Percentiles rank a stretch among this genome's conserved stretches.
These are phyloP conservation scores for Lytechinus variegatus DNA, from an alignment of 35 echinoderm and acorn worm species.

Conservation along the genomic window DNA sequence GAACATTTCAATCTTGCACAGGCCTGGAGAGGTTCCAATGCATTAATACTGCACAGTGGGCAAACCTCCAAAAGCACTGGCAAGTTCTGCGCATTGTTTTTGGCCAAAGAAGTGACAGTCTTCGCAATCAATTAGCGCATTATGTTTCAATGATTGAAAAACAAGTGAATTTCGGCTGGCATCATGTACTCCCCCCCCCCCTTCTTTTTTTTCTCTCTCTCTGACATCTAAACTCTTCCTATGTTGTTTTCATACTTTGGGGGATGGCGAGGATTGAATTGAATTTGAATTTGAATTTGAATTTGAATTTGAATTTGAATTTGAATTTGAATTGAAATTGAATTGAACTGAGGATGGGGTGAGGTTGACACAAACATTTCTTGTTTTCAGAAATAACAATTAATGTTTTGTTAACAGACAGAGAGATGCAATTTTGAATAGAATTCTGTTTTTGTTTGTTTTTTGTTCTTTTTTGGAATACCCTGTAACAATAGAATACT, in stretches of 20 bases:
- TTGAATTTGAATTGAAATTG: too few species aligned
- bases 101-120: background rate
- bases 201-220: background rate
- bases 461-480: too few species aligned
- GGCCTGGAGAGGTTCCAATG: background rate
- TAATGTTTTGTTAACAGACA: too few species aligned
- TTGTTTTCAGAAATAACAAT: too few species aligned
- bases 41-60: background rate
- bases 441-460: too few species aligned
- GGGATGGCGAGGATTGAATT: background rate
- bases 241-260: background rate
- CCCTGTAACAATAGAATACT: too few species aligned
- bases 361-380: too few species aligned
- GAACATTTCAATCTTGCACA: background rate
- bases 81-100: slow-evolving; percentile 18
- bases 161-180: background rate
- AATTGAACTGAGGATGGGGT: too few species aligned
- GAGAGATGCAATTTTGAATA: too few species aligned
- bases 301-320: too few species aligned
- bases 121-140: slow-evolving; percentile 12
- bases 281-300: too few species aligned
- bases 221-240: background rate
- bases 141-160: background rate
- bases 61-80: background rate
- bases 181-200: background rate